Evolutionary conservation across 2,888 invertebrate species (phyloP), one percentile per base, ranked within the genome.

Genomic region (Conchocele bisecta): DNA sequence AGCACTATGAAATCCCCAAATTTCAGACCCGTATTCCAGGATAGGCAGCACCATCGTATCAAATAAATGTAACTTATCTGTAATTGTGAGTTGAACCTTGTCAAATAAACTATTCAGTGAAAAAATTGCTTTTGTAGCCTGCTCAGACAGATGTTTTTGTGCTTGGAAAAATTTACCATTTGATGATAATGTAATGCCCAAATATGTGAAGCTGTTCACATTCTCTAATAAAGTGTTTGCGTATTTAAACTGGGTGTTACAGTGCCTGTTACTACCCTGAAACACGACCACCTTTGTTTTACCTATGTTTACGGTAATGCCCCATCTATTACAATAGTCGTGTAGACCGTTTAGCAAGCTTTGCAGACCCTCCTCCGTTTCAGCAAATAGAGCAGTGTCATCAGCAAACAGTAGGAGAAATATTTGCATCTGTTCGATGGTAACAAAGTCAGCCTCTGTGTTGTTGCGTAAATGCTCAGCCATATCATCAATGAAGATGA

Each of bases 401-500:
- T 61, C 61, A 17, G 53, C 61, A 61, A 63, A 53, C 35, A 63
- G 35, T 11, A 63, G 28, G n/a, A 53, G 3, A 42, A 22, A 60
- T 28, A 44, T 15, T 22, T 63, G 41, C 5, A 63, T 6, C 33
- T 53, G 24, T 6, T 54, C 41, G 20, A 63, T 24, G 24, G 15
- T n/a, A n/a, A n/a, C n/a, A n/a, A n/a, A n/a, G n/a, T n/a, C n/a
- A n/a, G n/a, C n/a, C n/a, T n/a, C n/a, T n/a, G n/a, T n/a, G n/a
- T n/a, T n/a, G n/a, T n/a, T n/a, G n/a, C n/a, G n/a, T n/a, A n/a
- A n/a, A 22, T 41, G 3, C n/a, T 1, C n/a, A 6, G 39, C 11
- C 13, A 61, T 51, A 29, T 51, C 61, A 42, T 61, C 53, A 1
- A 68, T 42, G 33, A 61, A 68, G 20, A 60, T 33, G 29, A 68